These are phyloP conservation scores for Aphis gossypii DNA, from an alignment of 1,140 invertebrate species.

Conservation along the genomic window DNA sequence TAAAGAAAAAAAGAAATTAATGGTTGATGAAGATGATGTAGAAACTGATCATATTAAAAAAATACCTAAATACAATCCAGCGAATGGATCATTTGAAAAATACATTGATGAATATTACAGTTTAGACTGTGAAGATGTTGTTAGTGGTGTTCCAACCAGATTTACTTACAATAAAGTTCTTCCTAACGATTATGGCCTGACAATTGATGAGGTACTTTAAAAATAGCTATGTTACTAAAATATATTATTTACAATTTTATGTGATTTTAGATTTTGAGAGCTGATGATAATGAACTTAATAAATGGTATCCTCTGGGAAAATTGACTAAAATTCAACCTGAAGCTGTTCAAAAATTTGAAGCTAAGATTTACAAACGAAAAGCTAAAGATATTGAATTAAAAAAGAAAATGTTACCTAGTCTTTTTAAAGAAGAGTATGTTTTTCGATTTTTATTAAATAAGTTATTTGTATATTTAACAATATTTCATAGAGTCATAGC, in stretches of 20 bases:
- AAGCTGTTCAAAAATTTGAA: slow-evolving; percentile 83
- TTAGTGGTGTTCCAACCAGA: slow-evolving; percentile 87
- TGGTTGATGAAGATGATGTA: slow-evolving; percentile 65
- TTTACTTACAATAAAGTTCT: slow-evolving; percentile 92
- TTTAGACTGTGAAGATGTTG: slow-evolving; percentile 93
- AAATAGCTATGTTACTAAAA: slow-evolving; percentile 17
- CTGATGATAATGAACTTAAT: slow-evolving; percentile 92
- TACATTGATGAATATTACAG: slow-evolving; percentile 95
- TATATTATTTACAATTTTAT: slow-evolving; percentile 1
- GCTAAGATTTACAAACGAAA: slow-evolving; percentile 78
- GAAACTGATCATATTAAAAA: slow-evolving; percentile 74
- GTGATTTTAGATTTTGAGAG: slow-evolving; percentile 77
- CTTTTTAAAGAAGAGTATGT: slow-evolving; percentile 68
- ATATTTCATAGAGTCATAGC: not conserved
- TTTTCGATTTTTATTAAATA: not conserved
- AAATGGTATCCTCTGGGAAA: slow-evolving; percentile 94
- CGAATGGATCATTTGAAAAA: slow-evolving; percentile 80
- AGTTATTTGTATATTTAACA: not conserved
- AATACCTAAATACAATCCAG: slow-evolving; percentile 76
- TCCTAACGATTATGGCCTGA: slow-evolving; percentile 91
- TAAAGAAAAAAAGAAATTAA: slow-evolving; percentile 70
- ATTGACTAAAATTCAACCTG: slow-evolving; percentile 79
- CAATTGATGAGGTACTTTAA: slow-evolving; percentile 79
- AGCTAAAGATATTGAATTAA: slow-evolving; percentile 75
- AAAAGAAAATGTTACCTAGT: slow-evolving; percentile 86